Evolutionary conservation across 2,888 invertebrate species (phyloP).

Genomic region (Drosophila heteroneura): DNA sequence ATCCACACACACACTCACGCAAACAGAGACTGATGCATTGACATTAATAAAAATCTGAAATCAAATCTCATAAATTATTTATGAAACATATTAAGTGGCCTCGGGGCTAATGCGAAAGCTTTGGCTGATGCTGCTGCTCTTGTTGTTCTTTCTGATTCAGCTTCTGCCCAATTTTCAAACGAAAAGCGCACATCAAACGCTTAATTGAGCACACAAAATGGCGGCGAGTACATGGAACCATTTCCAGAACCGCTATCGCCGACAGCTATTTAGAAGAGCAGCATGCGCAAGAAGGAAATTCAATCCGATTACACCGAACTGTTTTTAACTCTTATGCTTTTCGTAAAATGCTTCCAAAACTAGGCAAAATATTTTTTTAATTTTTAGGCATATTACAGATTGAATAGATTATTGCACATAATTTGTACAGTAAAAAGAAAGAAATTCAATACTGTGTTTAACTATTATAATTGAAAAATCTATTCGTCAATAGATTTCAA

Average conservation of each 20-base stretch:
- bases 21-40: slow-evolving; percentile 23
- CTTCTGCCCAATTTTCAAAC: slow-evolving; percentile 50
- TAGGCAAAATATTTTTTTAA: background rate
- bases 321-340: background rate
- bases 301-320: slow-evolving; percentile 30
- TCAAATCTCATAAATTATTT: slow-evolving; percentile 63
- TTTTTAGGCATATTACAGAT: background rate
- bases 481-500: background rate
- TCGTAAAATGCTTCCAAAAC: background rate
- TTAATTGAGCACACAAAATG: slow-evolving; percentile 63
- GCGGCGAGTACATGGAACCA: slow-evolving; percentile 46
- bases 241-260: slow-evolving; percentile 43
- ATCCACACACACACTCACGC: background rate
- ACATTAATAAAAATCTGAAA: slow-evolving; percentile 55
- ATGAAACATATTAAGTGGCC: slow-evolving; percentile 50
- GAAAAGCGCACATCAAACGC: slow-evolving; percentile 63
- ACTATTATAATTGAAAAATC: too few species aligned
- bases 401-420: background rate
- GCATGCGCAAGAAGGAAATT: slow-evolving; percentile 1
- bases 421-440: too few species aligned
- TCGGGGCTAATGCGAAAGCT: slow-evolving; percentile 19
- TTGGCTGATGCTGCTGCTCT: background rate
- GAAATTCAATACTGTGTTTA: too few species aligned
- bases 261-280: slow-evolving; percentile 38
- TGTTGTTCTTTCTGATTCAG: background rate